These are phyloP conservation scores for Holacanthus passer DNA, from an alignment of 2,113 vertebrate genomes.

Conservation along the genomic window DNA sequence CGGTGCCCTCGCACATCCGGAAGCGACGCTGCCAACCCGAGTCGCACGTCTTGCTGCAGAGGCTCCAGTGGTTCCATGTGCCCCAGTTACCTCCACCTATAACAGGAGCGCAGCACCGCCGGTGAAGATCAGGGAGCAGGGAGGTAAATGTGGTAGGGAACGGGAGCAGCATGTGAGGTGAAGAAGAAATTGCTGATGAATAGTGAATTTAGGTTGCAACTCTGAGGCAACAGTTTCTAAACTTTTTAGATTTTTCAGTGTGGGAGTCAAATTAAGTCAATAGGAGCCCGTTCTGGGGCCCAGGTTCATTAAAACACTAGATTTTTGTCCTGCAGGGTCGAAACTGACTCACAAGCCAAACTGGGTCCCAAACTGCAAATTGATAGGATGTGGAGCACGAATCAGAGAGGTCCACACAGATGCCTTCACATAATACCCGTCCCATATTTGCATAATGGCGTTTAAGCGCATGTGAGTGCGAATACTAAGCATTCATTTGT, in stretches of 20 bases:
- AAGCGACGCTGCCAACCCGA: constrained; percentile 96
- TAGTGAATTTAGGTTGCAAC: constrained; percentile 15
- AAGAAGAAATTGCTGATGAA: constrained; percentile 14
- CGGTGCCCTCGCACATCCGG: constrained; percentile 94
- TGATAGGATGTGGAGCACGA: constrained; percentile 16
- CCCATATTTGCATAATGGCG: constrained; percentile 54
- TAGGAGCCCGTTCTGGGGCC: background rate
- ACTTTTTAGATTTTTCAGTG: constrained; percentile 8
- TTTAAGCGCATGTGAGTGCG: constrained; percentile 33
- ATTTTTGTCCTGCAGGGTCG: background rate
- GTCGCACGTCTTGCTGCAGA: constrained; percentile 98
- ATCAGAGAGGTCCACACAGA: constrained; percentile 34
- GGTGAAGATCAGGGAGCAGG: background rate
- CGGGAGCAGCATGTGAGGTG: background rate
- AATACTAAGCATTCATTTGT: constrained; percentile 41
- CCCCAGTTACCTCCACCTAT: constrained; percentile 94
- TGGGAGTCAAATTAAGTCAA: constrained; percentile 21
- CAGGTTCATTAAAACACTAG: constrained; percentile 44
- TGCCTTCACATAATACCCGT: constrained; percentile 44
- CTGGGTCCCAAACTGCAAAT: constrained; percentile 38
- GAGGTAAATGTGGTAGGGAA: background rate
- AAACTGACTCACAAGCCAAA: constrained; percentile 40
- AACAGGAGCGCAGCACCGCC: background rate
- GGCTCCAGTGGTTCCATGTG: constrained; percentile 96
- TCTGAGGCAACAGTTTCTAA: background rate